Evolutionary conservation across 2,797 vertebrate species (phyloP), one percentile per base, ranked within the genome.

Genomic region (Serranus cabrilla): DNA sequence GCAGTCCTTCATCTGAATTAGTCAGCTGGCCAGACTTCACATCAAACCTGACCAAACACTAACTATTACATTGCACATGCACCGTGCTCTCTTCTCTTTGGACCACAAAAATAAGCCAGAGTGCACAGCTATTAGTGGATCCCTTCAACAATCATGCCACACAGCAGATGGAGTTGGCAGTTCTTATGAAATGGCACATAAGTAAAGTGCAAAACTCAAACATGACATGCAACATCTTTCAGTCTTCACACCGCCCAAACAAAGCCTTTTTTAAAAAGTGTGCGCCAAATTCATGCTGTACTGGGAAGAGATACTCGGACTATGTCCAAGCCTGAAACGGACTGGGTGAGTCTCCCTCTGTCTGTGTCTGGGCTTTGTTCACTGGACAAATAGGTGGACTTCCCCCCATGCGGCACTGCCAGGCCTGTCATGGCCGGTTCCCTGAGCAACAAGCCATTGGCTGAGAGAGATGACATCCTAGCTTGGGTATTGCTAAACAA

Each of bases 311-410:
- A 47, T 60, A 51, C 39, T 27, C 46, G 17, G 54, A 58, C 34
- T 11, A 27, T 11, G 18, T 71, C 74, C 64, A 77, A 61, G 39
- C 51, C 55, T 51, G 21, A 45, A 57, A 66, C 55, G 11, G 60
- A 34, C 64, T 69, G 39, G 34, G 21, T 37, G 39, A 27, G 39
- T 27, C 49, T 71, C 47, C 13, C 27, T 43, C 42, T 23, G 45
- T 51, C 68, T 55, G 20, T 54, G 58, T 81, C 46, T 74, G 77
- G 56, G 47, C 71, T 78, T 66, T 59, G 69, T 63, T 77, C 72
- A 50, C 51, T 14, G 34, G 60, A 71, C 62, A 66, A 51, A 79
- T 55, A 66, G 40, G 57, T 59, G 55, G 46, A 3, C 47, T 46
- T 8, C 57, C 46, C 50, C 63, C 6, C 0, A 66, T 58, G 66